phyloP scores from a whole-genome alignment of 2,797 vertebrate species.

The Sphenodon punctatus region DNA sequence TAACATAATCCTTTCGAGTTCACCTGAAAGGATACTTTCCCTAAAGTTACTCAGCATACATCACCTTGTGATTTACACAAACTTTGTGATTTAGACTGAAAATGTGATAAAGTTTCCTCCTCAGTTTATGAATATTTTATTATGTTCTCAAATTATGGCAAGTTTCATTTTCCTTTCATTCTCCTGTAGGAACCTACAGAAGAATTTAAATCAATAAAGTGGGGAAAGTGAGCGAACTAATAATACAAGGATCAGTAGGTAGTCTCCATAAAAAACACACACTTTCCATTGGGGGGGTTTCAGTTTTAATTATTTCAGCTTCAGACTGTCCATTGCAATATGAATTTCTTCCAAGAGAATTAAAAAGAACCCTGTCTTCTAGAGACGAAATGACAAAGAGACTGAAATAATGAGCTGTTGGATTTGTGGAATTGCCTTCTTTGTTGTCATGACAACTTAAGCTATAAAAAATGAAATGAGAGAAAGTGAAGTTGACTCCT shows the following conservation, averaged over 20 bases:
- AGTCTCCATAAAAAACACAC: constrained; percentile 40
- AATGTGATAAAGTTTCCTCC: background rate
- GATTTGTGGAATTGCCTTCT: constrained; percentile 37
- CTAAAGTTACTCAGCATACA: too few relatives aligned
- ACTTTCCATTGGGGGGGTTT: constrained; percentile 38
- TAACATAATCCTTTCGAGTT: too few relatives aligned
- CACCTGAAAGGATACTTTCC: too few relatives aligned
- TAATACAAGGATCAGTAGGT: constrained; percentile 28
- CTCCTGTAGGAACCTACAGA: background rate
- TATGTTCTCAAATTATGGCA: background rate
- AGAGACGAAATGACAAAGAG: constrained; percentile 32
- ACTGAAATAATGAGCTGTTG: constrained; percentile 49
- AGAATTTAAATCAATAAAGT: background rate
- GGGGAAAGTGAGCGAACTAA: background rate
- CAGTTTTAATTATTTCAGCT: constrained; percentile 57
- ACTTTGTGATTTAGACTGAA: background rate
- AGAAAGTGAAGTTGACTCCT: constrained; percentile 24
- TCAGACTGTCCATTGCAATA: constrained; percentile 34
- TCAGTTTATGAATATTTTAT: background rate
- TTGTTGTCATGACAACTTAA: constrained; percentile 62
- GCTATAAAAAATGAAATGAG: constrained; percentile 55
- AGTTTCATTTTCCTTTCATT: background rate
- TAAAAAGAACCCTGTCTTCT: constrained; percentile 15
- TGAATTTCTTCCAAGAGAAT: constrained; percentile 44
- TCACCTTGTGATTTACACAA: background rate